phyloP scores from a whole-genome alignment of 2,113 vertebrate genomes.

The Passerina amoena region DNA sequence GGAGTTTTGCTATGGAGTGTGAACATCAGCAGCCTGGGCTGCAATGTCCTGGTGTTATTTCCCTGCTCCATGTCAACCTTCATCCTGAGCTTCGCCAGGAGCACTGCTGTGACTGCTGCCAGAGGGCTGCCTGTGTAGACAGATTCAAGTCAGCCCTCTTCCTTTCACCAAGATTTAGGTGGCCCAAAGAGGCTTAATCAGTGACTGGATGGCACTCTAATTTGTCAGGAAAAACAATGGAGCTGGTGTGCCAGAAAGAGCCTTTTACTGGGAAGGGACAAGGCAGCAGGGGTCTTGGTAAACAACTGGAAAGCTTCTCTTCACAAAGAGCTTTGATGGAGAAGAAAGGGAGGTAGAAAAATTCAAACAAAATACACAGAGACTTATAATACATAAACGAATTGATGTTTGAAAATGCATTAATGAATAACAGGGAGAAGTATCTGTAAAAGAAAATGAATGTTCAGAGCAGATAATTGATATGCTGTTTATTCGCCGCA shows the following conservation, averaged over 20 bases:
- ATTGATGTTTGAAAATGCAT: conserved; percentile 31
- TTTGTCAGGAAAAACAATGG: not conserved
- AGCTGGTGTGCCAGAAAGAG: not conserved
- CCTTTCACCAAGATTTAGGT: not conserved
- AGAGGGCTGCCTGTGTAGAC: not conserved
- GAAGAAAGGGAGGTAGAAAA: conserved; percentile 8
- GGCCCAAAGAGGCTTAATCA: not conserved
- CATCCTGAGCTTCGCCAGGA: not conserved
- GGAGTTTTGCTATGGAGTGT: not conserved
- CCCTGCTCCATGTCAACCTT: not conserved
- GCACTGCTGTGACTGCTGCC: not conserved
- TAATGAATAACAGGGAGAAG: not conserved
- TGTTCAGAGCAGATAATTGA: conserved; percentile 52
- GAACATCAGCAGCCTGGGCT: not conserved
- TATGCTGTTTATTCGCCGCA: not conserved
- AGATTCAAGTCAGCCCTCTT: not conserved
- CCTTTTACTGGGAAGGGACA: not conserved
- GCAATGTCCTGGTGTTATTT: not conserved
- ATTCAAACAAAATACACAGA: not conserved
- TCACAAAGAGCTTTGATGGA: not conserved
- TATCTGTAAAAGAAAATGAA: conserved; percentile 47
- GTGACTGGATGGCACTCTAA: accelerated
- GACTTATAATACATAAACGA: conserved; percentile 27
- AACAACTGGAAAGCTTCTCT: not conserved
- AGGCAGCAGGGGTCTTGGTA: not conserved